These are phyloP conservation scores for Noctua pronuba DNA, from an alignment of 2,888 invertebrate species.

Conservation along the genomic window DNA sequence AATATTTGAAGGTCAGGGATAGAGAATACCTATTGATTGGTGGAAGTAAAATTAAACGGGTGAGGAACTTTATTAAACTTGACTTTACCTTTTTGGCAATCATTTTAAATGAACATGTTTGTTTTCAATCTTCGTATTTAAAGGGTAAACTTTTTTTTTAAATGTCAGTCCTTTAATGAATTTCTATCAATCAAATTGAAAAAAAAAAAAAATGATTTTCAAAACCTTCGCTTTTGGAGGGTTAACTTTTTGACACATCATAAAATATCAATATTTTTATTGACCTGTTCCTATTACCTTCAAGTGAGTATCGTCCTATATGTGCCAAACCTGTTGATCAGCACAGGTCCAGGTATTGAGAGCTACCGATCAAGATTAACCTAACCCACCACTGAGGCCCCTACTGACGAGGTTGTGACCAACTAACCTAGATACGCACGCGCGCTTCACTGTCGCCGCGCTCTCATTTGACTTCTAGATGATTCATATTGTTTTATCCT, in stretches of 20 bases:
- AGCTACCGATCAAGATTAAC: constrained; percentile 66
- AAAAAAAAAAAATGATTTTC: background rate
- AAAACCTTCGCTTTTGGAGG: background rate
- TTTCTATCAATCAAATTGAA: background rate
- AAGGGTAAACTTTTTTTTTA: background rate
- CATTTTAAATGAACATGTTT: background rate
- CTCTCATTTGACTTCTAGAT: constrained; percentile 62
- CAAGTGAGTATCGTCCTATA: background rate
- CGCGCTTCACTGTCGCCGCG: constrained; percentile 68
- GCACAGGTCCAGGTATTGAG: constrained; percentile 38
- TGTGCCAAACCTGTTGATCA: constrained; percentile 9
- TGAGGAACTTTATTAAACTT: background rate
- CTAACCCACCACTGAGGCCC: constrained; percentile 65
- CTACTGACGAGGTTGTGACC: constrained; percentile 67
- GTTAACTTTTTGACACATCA: constrained; percentile 1
- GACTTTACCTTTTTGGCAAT: too few species aligned
- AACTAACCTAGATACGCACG: constrained; percentile 68
- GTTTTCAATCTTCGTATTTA: background rate
- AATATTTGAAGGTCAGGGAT: constrained; percentile 22
- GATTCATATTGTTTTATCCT: constrained; percentile 62
- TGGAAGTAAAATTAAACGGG: background rate
- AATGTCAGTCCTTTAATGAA: background rate
- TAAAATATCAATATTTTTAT: background rate
- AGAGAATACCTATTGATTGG: background rate
- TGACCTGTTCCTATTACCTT: background rate